phyloP scores from a whole-genome alignment of 2,113 vertebrate genomes.

The Atherinomorus stipes region DNA sequence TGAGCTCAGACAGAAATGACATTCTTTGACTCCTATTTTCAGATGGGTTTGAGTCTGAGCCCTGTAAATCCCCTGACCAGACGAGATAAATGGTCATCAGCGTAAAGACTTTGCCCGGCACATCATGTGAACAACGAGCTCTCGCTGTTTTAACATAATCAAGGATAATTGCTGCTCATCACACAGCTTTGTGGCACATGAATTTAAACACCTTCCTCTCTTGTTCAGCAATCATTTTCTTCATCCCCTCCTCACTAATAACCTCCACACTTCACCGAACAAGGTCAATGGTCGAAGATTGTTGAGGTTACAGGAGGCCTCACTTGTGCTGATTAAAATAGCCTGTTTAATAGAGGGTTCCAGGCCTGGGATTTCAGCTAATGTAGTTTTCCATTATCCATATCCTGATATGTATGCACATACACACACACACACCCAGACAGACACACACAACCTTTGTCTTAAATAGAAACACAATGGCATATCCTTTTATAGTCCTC shows the following conservation, averaged over 20 bases:
- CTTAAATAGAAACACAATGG: slow-evolving; percentile 89
- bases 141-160: slow-evolving; percentile 40
- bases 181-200: slow-evolving; percentile 8
- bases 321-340: slow-evolving; percentile 44
- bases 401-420: slow-evolving; percentile 70
- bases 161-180: slow-evolving; percentile 46
- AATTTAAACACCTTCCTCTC: slow-evolving; percentile 28
- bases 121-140: slow-evolving; percentile 1
- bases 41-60: slow-evolving; percentile 30
- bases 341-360: slow-evolving; percentile 31
- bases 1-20: slow-evolving; percentile 17
- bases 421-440: slow-evolving; percentile 42
- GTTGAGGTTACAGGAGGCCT: slow-evolving; percentile 17
- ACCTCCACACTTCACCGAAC: slow-evolving; percentile 17
- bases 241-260: slow-evolving; percentile 29
- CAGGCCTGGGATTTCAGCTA: slow-evolving; percentile 32
- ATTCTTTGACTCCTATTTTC: slow-evolving; percentile 30
- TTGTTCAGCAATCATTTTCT: slow-evolving; percentile 43
- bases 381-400: slow-evolving; percentile 37
- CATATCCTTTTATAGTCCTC: slow-evolving; percentile 91
- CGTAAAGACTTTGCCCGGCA: slow-evolving; percentile 4
- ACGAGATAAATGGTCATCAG: slow-evolving; percentile 41
- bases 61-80: slow-evolving; percentile 54
- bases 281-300: slow-evolving; percentile 40
- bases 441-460: slow-evolving; percentile 72